Evolutionary conservation across 2,797 vertebrate genomes (phyloP).

Genomic region (Falco concolor): DNA sequence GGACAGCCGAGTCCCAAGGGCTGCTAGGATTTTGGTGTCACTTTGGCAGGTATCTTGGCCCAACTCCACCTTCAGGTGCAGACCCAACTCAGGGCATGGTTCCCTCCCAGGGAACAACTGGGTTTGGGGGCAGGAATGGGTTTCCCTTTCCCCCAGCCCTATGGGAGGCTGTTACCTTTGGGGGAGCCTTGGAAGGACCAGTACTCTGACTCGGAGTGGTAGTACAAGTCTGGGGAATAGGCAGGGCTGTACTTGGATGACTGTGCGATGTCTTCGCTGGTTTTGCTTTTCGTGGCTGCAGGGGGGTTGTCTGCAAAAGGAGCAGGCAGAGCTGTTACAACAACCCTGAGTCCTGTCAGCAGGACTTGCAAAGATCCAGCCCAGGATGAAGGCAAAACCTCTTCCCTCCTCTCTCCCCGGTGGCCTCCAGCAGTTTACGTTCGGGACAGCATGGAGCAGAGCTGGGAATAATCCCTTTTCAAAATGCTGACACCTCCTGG

Average conservation of each 20-base stretch:
- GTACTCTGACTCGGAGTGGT: constrained; percentile 87
- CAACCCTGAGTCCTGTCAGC: accelerated
- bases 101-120: not conserved
- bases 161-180: constrained; percentile 76
- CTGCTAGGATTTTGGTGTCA: not conserved
- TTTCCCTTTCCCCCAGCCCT: not conserved
- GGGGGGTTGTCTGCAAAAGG: constrained; percentile 61
- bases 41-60: not conserved
- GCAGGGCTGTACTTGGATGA: constrained; percentile 83
- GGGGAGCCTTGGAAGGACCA: constrained; percentile 88
- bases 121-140: not conserved
- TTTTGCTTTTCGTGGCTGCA: constrained; percentile 85
- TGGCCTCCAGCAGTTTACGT: not conserved
- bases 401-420: not conserved
- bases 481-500: not conserved
- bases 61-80: not conserved
- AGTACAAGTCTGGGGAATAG: constrained; percentile 87
- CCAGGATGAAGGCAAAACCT: not conserved
- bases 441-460: accelerated
- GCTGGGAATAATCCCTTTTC: not conserved
- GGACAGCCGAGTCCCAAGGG: not conserved
- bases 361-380: not conserved
- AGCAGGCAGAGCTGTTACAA: not conserved
- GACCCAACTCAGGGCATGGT: accelerated
- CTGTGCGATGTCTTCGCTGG: constrained; percentile 88